Evolutionary conservation across 2,113 vertebrate species (phyloP).

Genomic region (Neoarius graeffei): DNA sequence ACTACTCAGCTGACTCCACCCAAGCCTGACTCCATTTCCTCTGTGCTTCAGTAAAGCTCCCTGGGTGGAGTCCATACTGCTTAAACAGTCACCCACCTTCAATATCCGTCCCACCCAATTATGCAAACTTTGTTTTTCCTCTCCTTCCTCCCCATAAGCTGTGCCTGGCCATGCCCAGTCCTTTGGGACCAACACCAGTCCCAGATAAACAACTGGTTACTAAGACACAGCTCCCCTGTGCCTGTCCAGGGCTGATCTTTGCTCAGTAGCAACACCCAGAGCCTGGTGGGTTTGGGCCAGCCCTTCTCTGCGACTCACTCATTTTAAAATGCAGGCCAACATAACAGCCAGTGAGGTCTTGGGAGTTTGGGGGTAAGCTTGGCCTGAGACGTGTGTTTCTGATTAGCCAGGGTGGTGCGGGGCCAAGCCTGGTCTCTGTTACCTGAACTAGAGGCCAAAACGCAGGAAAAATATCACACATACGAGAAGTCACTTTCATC

Average conservation of each 20-base stretch:
- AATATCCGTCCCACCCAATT: slow-evolving; percentile 67
- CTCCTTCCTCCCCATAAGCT: slow-evolving; percentile 57
- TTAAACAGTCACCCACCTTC: slow-evolving; percentile 65
- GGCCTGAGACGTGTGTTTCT: slow-evolving; percentile 57
- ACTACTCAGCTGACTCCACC: slow-evolving; percentile 62
- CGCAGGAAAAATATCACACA: slow-evolving; percentile 28
- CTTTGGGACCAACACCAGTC: slow-evolving; percentile 56
- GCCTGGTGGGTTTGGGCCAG: slow-evolving; percentile 56
- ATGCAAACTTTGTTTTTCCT: slow-evolving; percentile 66
- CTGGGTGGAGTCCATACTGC: slow-evolving; percentile 57
- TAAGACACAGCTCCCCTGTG: slow-evolving; percentile 58
- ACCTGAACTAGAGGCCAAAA: slow-evolving; percentile 54
- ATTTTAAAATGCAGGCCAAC: slow-evolving; percentile 52
- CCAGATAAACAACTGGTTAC: slow-evolving; percentile 61
- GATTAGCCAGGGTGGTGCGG: slow-evolving; percentile 48
- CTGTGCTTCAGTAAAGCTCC: slow-evolving; percentile 53
- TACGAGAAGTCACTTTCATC: slow-evolving; percentile 55
- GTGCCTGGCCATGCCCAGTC: slow-evolving; percentile 59
- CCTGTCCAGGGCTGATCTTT: slow-evolving; percentile 41
- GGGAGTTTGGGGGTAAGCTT: slow-evolving; percentile 32
- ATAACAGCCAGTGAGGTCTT: slow-evolving; percentile 34
- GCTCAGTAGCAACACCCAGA: slow-evolving; percentile 58
- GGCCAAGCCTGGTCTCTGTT: slow-evolving; percentile 39
- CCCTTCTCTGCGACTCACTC: slow-evolving; percentile 64
- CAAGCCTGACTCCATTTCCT: slow-evolving; percentile 58